phyloP scores from a whole-genome alignment of 1,140 invertebrate genomes.

The Trypoxylus dichotomus region DNA sequence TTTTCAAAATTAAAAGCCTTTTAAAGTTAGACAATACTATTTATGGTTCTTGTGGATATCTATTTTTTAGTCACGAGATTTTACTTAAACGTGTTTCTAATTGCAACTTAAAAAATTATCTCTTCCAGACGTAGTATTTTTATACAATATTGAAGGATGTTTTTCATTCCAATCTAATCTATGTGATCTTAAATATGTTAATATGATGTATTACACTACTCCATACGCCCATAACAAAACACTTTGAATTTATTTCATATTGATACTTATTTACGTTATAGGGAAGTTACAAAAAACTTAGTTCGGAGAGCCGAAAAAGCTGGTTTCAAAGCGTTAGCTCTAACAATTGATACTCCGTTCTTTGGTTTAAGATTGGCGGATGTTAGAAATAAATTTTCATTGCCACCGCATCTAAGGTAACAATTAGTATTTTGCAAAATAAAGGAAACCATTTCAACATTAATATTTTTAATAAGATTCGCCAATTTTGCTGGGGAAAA shows the following conservation, averaged over 20 bases:
- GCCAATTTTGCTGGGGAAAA: constrained; percentile 71
- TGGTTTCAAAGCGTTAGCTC: constrained; percentile 85
- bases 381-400: constrained; percentile 78
- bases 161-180: not conserved
- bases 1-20: too few relatives aligned
- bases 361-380: constrained; percentile 83
- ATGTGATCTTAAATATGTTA: not conserved
- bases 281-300: constrained; percentile 69
- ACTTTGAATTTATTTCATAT: too few relatives aligned
- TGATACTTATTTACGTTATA: not conserved
- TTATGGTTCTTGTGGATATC: too few relatives aligned
- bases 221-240: too few relatives aligned
- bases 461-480: constrained; percentile 52
- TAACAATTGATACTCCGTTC: constrained; percentile 88
- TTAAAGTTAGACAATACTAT: too few relatives aligned
- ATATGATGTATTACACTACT: not conserved
- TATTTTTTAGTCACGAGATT: too few relatives aligned
- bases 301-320: constrained; percentile 78
- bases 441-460: constrained; percentile 48
- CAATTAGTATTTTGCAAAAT: constrained; percentile 35
- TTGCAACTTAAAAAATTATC: too few relatives aligned
- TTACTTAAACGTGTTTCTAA: too few relatives aligned
- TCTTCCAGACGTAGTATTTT: too few relatives aligned
- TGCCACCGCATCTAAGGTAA: constrained; percentile 79
- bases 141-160: not conserved